Evolutionary conservation across 2,113 vertebrate genomes (phyloP), one percentile per base, ranked within the genome.

Genomic region (Scomber colias): DNA sequence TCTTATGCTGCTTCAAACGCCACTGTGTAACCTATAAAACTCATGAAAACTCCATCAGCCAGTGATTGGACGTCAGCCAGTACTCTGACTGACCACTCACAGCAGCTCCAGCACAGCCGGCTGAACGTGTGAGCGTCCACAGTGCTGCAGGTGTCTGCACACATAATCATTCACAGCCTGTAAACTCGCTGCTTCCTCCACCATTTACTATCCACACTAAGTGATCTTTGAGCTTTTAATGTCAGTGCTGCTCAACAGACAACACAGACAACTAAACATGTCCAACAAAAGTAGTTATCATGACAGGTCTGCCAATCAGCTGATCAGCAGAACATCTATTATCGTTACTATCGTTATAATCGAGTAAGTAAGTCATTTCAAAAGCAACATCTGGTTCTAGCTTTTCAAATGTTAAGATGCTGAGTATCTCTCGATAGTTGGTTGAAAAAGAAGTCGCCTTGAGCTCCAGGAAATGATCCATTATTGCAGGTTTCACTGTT

Each of bases 111-210:
- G 17, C n/a, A 46, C 5, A 40, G 51, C 48, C n/a, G 54, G 10
- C 10, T 56, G 19, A 57, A 53, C 4, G 24, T 67, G 64, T 78
- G 51, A 77, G 79, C 64, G 15, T 74, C 21, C 57, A 82, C 66
- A 66, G 62, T 40, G 35, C 35, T 40, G 35, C 2, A 2, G 1
- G 6, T 63, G 50, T 84, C 59, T 8, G n/a, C 19, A 59, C 4
- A 19, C 49, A 59, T 45, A 71, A 88, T 80, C 53, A 80, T 62
- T 85, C 68, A 79, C 53, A 75, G 40, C 9, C 19, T 67, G 55
- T 1, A 56, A 17, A n/a, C 5, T 45, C 6, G 31, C 63, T 46
- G 46, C 3, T 31, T 44, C 54, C 14, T 0, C 4, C 16, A 6
- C 49, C 3, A 15, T n/a, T 21, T 14, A 62, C 13, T 15, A 46